Percentiles rank a stretch among this genome's conserved stretches.
Evolutionary conservation across 53 echinoderm and acorn worm genomes (phyloP).

Genomic region (Antedon mediterranea): DNA sequence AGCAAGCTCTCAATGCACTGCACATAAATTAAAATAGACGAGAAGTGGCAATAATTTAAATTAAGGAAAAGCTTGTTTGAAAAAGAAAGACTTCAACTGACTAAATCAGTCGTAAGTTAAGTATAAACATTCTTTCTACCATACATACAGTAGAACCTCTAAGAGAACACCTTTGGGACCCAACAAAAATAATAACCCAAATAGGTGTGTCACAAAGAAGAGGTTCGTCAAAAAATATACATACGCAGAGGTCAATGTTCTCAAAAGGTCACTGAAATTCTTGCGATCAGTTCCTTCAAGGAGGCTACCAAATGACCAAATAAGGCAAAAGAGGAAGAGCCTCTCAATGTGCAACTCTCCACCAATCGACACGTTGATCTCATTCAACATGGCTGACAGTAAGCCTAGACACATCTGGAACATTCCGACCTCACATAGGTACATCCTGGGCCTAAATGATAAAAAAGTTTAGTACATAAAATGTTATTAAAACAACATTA

Average conservation of each 20-base stretch:
- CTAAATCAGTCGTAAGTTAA: no score
- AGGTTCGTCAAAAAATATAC: constrained; percentile 11
- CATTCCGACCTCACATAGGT: constrained; percentile 63
- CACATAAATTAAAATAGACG: no score
- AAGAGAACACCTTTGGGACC: no score
- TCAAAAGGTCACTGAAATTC: constrained; percentile 83
- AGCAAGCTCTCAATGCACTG: no score
- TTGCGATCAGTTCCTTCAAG: constrained; percentile 78
- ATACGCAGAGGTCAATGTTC: constrained; percentile 94
- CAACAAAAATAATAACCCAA: no score
- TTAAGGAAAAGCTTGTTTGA: no score
- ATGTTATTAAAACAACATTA: no score
- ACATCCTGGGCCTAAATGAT: constrained; percentile 46
- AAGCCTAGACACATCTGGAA: constrained; percentile 87
- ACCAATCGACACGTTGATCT: constrained; percentile 67
- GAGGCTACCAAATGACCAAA: constrained; percentile 93
- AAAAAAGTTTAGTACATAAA: not conserved
- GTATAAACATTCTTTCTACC: no score
- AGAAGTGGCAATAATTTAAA: no score
- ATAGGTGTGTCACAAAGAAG: no score
- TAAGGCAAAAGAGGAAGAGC: constrained; percentile 89
- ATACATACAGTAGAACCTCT: no score
- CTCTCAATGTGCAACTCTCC: constrained; percentile 96
- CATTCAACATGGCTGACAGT: constrained; percentile 91
- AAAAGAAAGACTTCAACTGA: no score